Base-by-base conservation (phyloP, 2,888 invertebrate species). In the Limulus polyphemus region DNA sequence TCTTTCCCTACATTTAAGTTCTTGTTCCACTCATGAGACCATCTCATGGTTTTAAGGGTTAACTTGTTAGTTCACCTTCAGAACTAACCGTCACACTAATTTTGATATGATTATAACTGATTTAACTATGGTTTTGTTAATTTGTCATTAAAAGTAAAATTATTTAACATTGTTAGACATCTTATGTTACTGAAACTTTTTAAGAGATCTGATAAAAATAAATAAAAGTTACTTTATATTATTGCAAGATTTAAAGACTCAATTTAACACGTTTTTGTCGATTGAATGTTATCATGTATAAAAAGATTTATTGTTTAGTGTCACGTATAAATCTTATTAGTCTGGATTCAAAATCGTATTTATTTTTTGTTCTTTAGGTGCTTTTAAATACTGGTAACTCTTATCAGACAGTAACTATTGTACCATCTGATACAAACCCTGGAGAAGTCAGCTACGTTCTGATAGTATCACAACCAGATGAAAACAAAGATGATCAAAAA, bases 391-490 rank as follows among this genome's bases (percentile, higher is more conserved):
- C 82, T 17, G 81, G 80, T 10, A 84, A 84, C 69, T 80, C 82
- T 1, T 89, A 83, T 75, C 89, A 89, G 77, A 85, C 90, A 0
- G 87, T 91, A 0, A 89, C 90, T 1, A 83, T 91, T 67, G 84
- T 91, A 57, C 90, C 90, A 0, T 85, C 89, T 0, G 87, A 88
- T 67, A 81, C 82, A 0, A 83, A 82, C 70, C 82, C 83, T 47
- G 87, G 87, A 1, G 90, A 91, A 78, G 83, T 91, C 49, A 90
- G 88, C 77, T 92, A 91, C 73, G 88, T 93, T 0, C 81, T 92
- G 13, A 89, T 92, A 62, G 88, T 92, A 12, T 72, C 75, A 12
- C 86, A 86, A 70, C 83, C 84, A 9, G 83, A 81, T 60, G 82
- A 73, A 14, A 73, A 72, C 49, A 67, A 67, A 51, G 68, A 67